A percentile compares a stretch with the other conserved stretches of the same genome.
These are phyloP conservation scores for Exephanes ischioxanthus DNA, from an alignment of 2,888 invertebrate species.

Conservation along the genomic window DNA sequence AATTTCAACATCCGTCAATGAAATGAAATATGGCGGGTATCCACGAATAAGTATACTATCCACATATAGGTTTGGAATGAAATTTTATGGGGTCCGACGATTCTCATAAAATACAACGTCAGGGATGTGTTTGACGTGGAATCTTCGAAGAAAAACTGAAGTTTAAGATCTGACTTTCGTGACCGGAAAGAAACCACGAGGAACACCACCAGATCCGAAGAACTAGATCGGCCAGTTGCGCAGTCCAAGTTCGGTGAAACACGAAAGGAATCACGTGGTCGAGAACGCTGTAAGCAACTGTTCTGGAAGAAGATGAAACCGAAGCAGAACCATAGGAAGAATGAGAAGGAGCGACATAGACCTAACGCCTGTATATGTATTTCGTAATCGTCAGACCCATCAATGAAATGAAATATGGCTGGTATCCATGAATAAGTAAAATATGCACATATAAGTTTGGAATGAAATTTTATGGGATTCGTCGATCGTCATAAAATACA, in stretches of 20 bases:
- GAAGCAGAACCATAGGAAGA: too few species aligned
- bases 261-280: not conserved
- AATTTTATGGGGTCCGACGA: too few species aligned
- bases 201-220: too few species aligned
- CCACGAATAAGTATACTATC: not conserved
- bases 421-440: too few species aligned
- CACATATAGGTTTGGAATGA: not conserved
- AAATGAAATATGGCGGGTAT: too few species aligned
- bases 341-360: not conserved
- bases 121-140: not conserved
- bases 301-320: not conserved
- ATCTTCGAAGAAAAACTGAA: not conserved
- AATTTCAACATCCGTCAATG: not conserved
- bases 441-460: not conserved
- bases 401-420: too few species aligned
- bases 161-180: not conserved
- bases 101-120: not conserved
- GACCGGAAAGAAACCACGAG: not conserved
- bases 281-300: not conserved
- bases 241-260: constrained; percentile 10
- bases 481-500: not conserved
- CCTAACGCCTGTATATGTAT: not conserved
- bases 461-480: not conserved
- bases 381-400: not conserved
- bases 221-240: not conserved